Conservation (phyloP, 2,888 invertebrate genomes). For the Cistogaster globosa region DNA sequence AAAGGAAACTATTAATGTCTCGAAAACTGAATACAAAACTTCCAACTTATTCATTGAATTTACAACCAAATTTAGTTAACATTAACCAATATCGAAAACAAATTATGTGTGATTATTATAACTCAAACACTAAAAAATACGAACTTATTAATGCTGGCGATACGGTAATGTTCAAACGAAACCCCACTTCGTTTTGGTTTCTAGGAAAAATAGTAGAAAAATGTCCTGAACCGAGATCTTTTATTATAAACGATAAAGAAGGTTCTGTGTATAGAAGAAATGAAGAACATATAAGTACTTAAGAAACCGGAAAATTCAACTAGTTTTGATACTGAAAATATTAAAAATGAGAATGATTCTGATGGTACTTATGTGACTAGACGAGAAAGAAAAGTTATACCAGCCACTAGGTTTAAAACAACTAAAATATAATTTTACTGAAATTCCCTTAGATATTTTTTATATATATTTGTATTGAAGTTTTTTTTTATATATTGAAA, state of each 20-base stretch:
- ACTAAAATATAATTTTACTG: not conserved
- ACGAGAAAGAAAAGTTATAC: slow-evolving; percentile 22
- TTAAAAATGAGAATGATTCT: slow-evolving; percentile 7
- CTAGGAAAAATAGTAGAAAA: slow-evolving; percentile 32
- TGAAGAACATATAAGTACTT: slow-evolving; percentile 26
- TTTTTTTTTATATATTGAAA: not conserved
- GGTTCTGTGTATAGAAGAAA: slow-evolving; percentile 37
- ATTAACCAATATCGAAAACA: slow-evolving; percentile 7
- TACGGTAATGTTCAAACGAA: slow-evolving; percentile 42
- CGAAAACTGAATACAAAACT: slow-evolving; percentile 1
- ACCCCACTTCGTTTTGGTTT: slow-evolving; percentile 43
- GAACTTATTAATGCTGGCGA: slow-evolving; percentile 19
- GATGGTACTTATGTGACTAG: slow-evolving; percentile 5
- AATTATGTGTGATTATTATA: slow-evolving; percentile 14
- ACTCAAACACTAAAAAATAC: not conserved
- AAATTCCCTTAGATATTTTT: too few species aligned
- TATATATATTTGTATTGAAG: too few species aligned
- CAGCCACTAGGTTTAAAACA: slow-evolving; percentile 12
- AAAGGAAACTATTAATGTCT: slow-evolving; percentile 6
- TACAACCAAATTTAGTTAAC: slow-evolving; percentile 6
- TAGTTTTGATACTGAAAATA: not conserved
- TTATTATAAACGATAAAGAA: slow-evolving; percentile 37
- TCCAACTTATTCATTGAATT: not conserved
- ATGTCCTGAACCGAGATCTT: slow-evolving; percentile 36
- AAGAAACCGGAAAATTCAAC: not conserved